Percentiles rank a stretch among this genome's conserved stretches.
These are phyloP conservation scores for Sesia bembeciformis DNA, from an alignment of 2,888 invertebrate genomes.

Conservation along the genomic window DNA sequence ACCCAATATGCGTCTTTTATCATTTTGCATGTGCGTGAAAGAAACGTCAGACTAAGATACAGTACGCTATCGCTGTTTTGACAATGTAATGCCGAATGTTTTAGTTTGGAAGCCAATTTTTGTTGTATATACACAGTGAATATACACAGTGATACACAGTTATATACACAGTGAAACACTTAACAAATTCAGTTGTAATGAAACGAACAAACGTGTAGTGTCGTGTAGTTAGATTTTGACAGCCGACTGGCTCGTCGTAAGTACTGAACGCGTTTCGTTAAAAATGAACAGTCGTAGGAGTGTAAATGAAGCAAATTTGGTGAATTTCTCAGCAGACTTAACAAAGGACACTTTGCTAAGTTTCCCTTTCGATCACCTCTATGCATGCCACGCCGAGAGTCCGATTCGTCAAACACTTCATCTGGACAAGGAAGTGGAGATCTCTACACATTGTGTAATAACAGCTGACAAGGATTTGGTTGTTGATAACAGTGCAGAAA, in stretches of 20 bases:
- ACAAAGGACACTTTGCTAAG: slow-evolving; percentile 72
- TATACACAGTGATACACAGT: neutral
- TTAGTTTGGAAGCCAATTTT: neutral
- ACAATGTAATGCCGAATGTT: slow-evolving; percentile 43
- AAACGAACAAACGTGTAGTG: slow-evolving; percentile 50
- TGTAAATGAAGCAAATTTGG: slow-evolving; percentile 66
- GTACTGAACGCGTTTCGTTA: slow-evolving; percentile 41
- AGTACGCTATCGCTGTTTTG: slow-evolving; percentile 37
- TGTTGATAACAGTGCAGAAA: slow-evolving; percentile 21
- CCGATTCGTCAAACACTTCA: slow-evolving; percentile 36
- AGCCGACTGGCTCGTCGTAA: slow-evolving; percentile 65
- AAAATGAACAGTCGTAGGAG: slow-evolving; percentile 69
- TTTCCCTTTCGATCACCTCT: slow-evolving; percentile 82
- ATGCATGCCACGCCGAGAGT: slow-evolving; percentile 76
- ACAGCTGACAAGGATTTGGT: slow-evolving; percentile 33
- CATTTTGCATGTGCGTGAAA: slow-evolving; percentile 62
- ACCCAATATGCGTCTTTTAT: slow-evolving; percentile 47
- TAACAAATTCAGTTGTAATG: slow-evolving; percentile 38
- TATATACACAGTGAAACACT: neutral
- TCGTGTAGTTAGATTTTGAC: slow-evolving; percentile 47
- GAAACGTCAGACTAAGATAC: slow-evolving; percentile 54
- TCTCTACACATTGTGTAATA: slow-evolving; percentile 41
- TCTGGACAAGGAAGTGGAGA: slow-evolving; percentile 54
- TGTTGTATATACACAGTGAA: neutral
- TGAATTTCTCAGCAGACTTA: slow-evolving; percentile 59